Base-by-base conservation (phyloP, 1,140 invertebrate genomes). In the Hyphantria cunea region DNA sequence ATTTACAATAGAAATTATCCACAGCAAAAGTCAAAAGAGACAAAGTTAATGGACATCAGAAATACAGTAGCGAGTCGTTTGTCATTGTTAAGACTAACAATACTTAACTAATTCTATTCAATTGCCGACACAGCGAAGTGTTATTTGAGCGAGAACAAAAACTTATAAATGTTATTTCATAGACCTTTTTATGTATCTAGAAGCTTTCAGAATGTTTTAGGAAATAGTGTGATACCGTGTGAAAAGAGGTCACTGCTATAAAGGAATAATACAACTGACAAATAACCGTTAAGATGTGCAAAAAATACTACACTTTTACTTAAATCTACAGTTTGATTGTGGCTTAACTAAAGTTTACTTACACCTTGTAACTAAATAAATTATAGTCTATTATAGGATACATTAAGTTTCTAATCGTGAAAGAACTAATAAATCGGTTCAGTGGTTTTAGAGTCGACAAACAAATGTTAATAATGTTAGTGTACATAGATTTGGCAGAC, bases 1-100 rank as follows among this genome's bases (percentile, higher is more conserved):
- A 56, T 56, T 56, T 56, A 31, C 17, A 47, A 56, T 47, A 47
- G 53, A 56, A 56, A 54, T 54, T 54, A 42, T 54, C 1, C 2
- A 25, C 17, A 1, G 17, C 17, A 25, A 25, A 25, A 25, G 55
- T 44, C 48, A 48, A 58, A 32, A 44, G 44, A 45, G 55, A 58
- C 55, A 49, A 47, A 58, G 55, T 58, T 49, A 49, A 49, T 58
- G 45, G 33, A 12, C 33, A 17, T 49, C 15, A 37, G 14, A n/a
- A 25, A 48, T 34, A 48, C 45, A 58, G 45, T 31, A n/a, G 17
- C 17, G 2, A 25, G 33, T n/a, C 54, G 14, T 49, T 56, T 56
- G 14, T 56, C 54, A 56, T 55, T 55, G 53, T 17, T 25, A 25
- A 55, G 31, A 14, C 11, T 15, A 49, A 39, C 55, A 49, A 58